Percentiles rank a stretch among this genome's conserved stretches.
These are phyloP conservation scores for Agrotis ipsilon DNA, from an alignment of 2,888 invertebrate species.

Conservation along the genomic window DNA sequence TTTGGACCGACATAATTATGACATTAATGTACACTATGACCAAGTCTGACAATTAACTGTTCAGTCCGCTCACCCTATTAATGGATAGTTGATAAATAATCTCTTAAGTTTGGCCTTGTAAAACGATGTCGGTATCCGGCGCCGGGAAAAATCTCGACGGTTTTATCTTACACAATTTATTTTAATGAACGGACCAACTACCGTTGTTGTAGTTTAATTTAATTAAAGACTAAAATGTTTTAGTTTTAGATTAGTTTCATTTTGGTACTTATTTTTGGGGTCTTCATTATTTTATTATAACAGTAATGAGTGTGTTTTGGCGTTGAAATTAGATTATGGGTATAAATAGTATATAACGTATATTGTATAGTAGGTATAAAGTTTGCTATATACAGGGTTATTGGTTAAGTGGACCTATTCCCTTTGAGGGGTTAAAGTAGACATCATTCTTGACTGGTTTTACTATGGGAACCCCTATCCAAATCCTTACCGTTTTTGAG, in stretches of 20 bases:
- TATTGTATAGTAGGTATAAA: neutral
- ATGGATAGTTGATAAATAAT: constrained; percentile 56
- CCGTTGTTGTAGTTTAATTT: constrained; percentile 43
- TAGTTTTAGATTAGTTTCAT: constrained; percentile 40
- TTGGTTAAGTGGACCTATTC: too few relatives aligned
- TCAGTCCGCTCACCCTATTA: constrained; percentile 60
- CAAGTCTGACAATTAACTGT: constrained; percentile 55
- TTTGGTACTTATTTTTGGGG: constrained; percentile 13
- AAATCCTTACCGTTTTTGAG: too few relatives aligned
- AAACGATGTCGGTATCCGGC: constrained; percentile 18
- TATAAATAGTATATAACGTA: neutral
- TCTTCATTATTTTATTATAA: neutral
- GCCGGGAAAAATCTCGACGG: constrained; percentile 42
- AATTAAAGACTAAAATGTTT: constrained; percentile 49
- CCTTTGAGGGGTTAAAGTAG: too few relatives aligned
- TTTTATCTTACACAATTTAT: constrained; percentile 52
- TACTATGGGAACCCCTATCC: too few relatives aligned
- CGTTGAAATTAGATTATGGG: neutral
- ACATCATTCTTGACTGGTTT: too few relatives aligned
- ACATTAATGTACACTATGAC: constrained; percentile 51
- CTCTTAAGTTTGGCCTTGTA: constrained; percentile 52
- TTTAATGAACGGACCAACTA: constrained; percentile 56
- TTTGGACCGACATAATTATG: too few relatives aligned
- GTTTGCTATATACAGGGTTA: neutral
- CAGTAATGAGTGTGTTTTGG: neutral